Evolutionary conservation across 2,113 vertebrate genomes (phyloP), one percentile per base, ranked within the genome.

Genomic region (Platichthys stellatus): DNA sequence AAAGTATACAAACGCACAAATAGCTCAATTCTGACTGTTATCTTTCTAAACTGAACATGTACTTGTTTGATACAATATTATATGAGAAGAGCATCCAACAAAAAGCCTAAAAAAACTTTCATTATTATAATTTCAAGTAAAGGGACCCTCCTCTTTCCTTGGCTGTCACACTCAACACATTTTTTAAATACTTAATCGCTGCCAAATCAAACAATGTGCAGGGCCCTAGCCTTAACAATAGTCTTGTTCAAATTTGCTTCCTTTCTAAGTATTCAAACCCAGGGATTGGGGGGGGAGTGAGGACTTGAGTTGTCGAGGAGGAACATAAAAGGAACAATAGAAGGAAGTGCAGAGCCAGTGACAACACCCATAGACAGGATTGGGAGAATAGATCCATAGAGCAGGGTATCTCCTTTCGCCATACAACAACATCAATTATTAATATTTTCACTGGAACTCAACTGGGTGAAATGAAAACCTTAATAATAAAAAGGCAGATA

Each of bases 311-410:
- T 18, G 40, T 38, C 66, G 40, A 63, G 70, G 9, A 87, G 67
- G 74, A 89, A 80, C 68, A 35, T 76, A 57, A 62, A 62, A 74
- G 57, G 61, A 76, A 90, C 88, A 91, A 89, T 80, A 43, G 80
- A 63, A 86, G 85, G 88, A 92, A 89, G 76, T 31, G 31, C 31
- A 31, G 31, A 31, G 31, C 31, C 31, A 7, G 31, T 35, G 87
- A 90, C 88, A 87, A 89, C 87, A 85, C 86, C 90, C 84, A 69
- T 0, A 85, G 74, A 84, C 83, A 60, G 49, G 38, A 45, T 5
- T 63, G 20, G 51, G 38, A 59, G 40, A 69, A 57, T 45, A 58
- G 18, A 80, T 71, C 66, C 74, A 69, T 49, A 62, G 7, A 56
- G 74, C 38, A n/a, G 24, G 74, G 24, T 69, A 67, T 80, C 71